A percentile compares a stretch with the other conserved stretches of the same genome.
phyloP scores from a whole-genome alignment of 2,797 vertebrate genomes.

The Uromys caudimaculatus region DNA sequence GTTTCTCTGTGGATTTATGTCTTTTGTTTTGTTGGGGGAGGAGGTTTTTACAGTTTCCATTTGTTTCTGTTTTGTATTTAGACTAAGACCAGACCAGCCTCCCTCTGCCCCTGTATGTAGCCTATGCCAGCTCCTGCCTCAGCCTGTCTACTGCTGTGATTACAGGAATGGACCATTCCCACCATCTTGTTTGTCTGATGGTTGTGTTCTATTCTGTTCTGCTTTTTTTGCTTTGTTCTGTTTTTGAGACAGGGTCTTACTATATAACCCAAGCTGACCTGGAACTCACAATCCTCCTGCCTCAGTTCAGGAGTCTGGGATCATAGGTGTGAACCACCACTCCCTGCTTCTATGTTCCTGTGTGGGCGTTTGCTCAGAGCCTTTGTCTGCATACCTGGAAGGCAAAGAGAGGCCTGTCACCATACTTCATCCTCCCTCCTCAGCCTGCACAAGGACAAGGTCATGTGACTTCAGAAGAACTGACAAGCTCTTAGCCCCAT shows the following conservation, averaged over 20 bases:
- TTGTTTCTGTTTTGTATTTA: not conserved
- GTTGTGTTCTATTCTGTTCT: not conserved
- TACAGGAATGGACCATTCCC: not conserved
- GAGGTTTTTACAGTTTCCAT: not conserved
- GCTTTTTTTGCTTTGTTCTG: not conserved
- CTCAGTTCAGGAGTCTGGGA: not conserved
- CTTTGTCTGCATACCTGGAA: slow-evolving; percentile 14
- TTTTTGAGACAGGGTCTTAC: not conserved
- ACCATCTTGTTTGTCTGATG: not conserved
- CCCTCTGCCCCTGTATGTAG: not conserved
- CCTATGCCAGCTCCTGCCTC: not conserved
- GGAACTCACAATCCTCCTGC: not conserved
- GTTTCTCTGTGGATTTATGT: not conserved
- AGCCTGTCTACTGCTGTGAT: not conserved
- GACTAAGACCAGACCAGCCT: not conserved
- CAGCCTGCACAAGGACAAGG: not conserved
- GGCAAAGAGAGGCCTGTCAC: not conserved
- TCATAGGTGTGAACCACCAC: not conserved
- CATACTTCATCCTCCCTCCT: not conserved
- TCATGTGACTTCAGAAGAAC: not conserved
- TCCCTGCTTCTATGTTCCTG: not conserved
- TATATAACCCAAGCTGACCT: not conserved
- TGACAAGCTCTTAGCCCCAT: not conserved
- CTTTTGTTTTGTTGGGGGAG: not conserved
- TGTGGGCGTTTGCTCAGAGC: not conserved